phyloP scores from a whole-genome alignment of 2,113 vertebrate species.

The Bufo bufo region DNA sequence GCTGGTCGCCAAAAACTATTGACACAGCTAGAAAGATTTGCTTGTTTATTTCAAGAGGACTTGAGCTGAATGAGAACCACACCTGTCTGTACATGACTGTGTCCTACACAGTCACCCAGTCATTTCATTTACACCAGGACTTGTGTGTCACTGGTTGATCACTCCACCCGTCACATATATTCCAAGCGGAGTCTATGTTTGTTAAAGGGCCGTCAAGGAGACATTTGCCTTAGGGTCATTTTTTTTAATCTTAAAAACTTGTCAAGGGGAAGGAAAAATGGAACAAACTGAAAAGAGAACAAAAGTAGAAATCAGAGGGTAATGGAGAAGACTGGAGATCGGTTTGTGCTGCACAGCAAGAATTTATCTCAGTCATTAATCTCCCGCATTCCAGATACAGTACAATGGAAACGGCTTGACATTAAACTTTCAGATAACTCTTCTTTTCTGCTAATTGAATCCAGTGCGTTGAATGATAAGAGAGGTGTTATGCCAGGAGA shows the following conservation, averaged over 20 bases:
- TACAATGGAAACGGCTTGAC: constrained; percentile 34
- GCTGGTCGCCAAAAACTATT: not conserved
- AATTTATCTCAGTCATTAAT: constrained; percentile 38
- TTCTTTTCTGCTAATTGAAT: constrained; percentile 29
- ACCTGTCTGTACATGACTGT: constrained; percentile 17
- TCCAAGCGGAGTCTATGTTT: not conserved
- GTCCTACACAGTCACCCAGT: constrained; percentile 18
- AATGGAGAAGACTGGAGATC: not conserved
- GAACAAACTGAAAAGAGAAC: not conserved
- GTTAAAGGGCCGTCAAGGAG: not conserved
- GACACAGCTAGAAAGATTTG: not conserved
- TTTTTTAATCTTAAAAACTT: not conserved
- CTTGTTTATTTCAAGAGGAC: not conserved
- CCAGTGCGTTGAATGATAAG: constrained; percentile 29
- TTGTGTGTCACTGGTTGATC: not conserved
- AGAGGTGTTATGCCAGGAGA: constrained; percentile 26
- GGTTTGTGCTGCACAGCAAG: constrained; percentile 28
- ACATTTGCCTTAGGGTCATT: not conserved
- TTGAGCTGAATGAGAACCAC: constrained; percentile 27
- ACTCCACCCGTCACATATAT: not conserved
- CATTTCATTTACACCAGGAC: not conserved
- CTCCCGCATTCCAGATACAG: constrained; percentile 24
- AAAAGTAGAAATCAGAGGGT: not conserved
- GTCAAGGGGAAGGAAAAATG: not conserved
- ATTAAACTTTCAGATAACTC: constrained; percentile 23